Base-by-base conservation (phyloP, 2,113 vertebrate genomes). In the Tauraco erythrolophus region DNA sequence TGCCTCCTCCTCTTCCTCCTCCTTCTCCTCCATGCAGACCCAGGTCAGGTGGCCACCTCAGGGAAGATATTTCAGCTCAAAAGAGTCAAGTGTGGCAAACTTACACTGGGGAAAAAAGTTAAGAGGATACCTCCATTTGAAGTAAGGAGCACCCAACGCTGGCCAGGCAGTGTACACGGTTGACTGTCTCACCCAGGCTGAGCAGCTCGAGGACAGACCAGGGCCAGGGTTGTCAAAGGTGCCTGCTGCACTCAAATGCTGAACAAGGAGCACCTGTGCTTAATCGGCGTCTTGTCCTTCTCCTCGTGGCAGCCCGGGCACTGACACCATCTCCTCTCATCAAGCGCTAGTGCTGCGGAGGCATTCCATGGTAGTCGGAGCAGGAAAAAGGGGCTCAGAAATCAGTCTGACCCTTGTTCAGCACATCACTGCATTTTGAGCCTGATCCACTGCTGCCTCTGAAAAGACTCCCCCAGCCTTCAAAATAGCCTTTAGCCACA, bases 1-100 rank as follows among this genome's bases (percentile, higher is more conserved):
- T n/a, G n/a, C n/a, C n/a, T n/a, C n/a, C n/a, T n/a, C n/a, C n/a
- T n/a, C n/a, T n/a, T n/a, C n/a, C n/a, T n/a, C n/a, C n/a, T n/a
- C n/a, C 28, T 46, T 14, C 24, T 64, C 54, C 31, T 71, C 66
- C 45, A 48, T 11, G 7, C 37, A 53, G 56, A 58, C 10, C 22
- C 3, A 0, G 4, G 4, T 9, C 1, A 2, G 10, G 50, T 21
- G 37, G 37, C 45, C 6, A 6, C 37, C 27, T 46, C 48, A 31
- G 27, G 7, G 10, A 43, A 9, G 31, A 8, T 85, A 71, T 53
- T 39, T 48, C 37, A 35, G 65, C 46, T 77, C 31, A 71, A 30
- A 61, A 0, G 14, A 43, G 25, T 24, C 14, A 48, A n/a, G 8
- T 3, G 18, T n/a, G 46, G 24, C 31, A 61, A 81, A 76, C 19